Evolutionary conservation across 2,797 vertebrate genomes (phyloP).

Genomic region (Lacerta viridis): DNA sequence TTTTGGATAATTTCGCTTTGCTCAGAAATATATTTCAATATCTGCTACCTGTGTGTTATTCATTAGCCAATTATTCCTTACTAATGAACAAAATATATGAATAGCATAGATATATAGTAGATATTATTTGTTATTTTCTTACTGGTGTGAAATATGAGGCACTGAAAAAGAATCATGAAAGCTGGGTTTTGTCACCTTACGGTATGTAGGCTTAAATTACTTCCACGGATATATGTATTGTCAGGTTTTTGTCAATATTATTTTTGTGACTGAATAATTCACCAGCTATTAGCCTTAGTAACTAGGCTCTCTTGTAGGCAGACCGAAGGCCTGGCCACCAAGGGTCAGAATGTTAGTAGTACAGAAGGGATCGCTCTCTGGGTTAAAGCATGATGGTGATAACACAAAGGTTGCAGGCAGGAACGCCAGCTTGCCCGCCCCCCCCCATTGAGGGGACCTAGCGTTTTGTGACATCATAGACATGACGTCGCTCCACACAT

Average conservation of each 20-base stretch:
- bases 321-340: neutral
- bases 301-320: neutral
- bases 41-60: neutral
- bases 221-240: too few species aligned
- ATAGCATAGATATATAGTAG: neutral
- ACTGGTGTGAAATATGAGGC: conserved; percentile 60
- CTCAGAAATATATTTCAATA: conserved; percentile 53
- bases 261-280: too few species aligned
- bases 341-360: neutral
- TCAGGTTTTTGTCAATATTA: too few species aligned
- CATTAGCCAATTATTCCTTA: neutral
- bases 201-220: too few species aligned
- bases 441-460: too few species aligned
- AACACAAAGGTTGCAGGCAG: too few species aligned
- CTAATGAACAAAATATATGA: neutral
- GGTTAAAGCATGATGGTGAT: too few species aligned
- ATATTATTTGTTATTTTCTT: conserved; percentile 51
- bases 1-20: conserved; percentile 71
- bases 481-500: too few species aligned
- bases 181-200: neutral
- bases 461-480: too few species aligned
- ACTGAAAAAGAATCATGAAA: conserved; percentile 36
- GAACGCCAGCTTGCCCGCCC: too few species aligned
- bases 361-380: too few species aligned
- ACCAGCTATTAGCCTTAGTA: neutral